phyloP scores from a whole-genome alignment of 53 echinoderm and acorn worm species.

The Crossaster papposus region DNA sequence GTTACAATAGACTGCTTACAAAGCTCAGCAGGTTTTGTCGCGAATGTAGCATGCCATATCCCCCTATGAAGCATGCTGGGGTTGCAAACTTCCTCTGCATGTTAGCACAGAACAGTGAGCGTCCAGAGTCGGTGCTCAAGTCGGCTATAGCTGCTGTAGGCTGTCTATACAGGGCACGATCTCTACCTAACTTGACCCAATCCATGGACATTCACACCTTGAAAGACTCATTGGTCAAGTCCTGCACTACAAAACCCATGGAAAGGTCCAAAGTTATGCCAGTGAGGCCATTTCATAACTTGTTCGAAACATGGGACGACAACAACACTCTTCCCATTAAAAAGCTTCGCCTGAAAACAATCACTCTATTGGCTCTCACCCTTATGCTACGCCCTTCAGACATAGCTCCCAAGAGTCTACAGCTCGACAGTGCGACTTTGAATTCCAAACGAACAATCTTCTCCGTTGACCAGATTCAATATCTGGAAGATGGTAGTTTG shows the following conservation, averaged over 20 bases:
- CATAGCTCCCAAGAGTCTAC: constrained; percentile 37
- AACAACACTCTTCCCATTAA: constrained; percentile 15
- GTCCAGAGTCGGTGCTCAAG: constrained; percentile 17
- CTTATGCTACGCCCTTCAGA: constrained; percentile 38
- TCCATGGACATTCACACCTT: constrained; percentile 6
- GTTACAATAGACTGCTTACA: constrained; percentile 7
- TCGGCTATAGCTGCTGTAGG: constrained; percentile 2
- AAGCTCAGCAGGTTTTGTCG: constrained; percentile 54
- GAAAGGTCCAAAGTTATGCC: constrained; percentile 15
- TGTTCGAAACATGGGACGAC: constrained; percentile 6
- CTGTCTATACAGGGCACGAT: constrained; percentile 2
- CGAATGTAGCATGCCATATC: constrained; percentile 13
- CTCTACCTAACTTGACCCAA: background rate
- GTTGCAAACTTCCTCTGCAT: constrained; percentile 51
- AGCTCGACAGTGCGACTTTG: constrained; percentile 8
- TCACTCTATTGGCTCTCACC: constrained; percentile 25
- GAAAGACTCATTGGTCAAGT: constrained; percentile 31
- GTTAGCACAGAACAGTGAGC: constrained; percentile 15
- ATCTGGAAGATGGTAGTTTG: constrained; percentile 21
- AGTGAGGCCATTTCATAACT: constrained; percentile 6
- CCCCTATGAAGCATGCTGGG: constrained; percentile 14
- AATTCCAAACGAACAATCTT: background rate
- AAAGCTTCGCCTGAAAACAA: constrained; percentile 22
- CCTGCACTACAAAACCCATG: constrained; percentile 9
- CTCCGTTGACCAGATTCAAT: constrained; percentile 13